Percentiles rank a stretch among this genome's conserved stretches.
Evolutionary conservation across 1,140 invertebrate species (phyloP).

Genomic region (Hyposmocoma kahamanoa): DNA sequence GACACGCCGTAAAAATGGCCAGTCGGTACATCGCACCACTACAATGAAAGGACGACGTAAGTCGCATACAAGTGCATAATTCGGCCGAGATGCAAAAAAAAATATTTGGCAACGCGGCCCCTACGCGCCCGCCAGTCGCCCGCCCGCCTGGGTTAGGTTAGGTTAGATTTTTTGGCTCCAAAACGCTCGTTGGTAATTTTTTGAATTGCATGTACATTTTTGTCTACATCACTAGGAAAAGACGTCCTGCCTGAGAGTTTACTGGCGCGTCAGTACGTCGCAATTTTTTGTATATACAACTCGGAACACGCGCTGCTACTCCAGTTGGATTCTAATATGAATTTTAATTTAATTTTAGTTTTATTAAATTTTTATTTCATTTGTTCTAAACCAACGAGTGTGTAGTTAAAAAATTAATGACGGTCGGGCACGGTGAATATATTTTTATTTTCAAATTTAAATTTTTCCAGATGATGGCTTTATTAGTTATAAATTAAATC

Average conservation of each 20-base stretch:
- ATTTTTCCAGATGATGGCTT: slow-evolving; percentile 50
- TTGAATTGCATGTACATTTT: slow-evolving; percentile 57
- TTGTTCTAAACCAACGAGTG: slow-evolving; percentile 33
- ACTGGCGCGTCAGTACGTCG: slow-evolving; percentile 51
- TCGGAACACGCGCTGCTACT: slow-evolving; percentile 33
- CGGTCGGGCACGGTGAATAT: slow-evolving; percentile 32
- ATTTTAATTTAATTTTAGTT: slow-evolving; percentile 28
- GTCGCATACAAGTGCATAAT: slow-evolving; percentile 74
- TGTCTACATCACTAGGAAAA: slow-evolving; percentile 55
- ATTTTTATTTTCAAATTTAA: slow-evolving; percentile 28
- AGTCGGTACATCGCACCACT: slow-evolving; percentile 68
- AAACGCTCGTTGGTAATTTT: slow-evolving; percentile 65
- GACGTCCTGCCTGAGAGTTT: slow-evolving; percentile 42
- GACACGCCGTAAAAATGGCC: slow-evolving; percentile 59
- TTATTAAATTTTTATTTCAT: slow-evolving; percentile 33
- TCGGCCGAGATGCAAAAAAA: slow-evolving; percentile 74
- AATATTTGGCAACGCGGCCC: slow-evolving; percentile 74
- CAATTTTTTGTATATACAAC: slow-evolving; percentile 61
- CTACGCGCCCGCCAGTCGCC: slow-evolving; percentile 70
- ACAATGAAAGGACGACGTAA: slow-evolving; percentile 71
- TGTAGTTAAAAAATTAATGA: slow-evolving; percentile 35
- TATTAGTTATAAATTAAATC: slow-evolving; percentile 36
- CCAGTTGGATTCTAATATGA: slow-evolving; percentile 53
- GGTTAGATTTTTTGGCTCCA: slow-evolving; percentile 72
- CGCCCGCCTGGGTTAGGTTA: slow-evolving; percentile 71